These are phyloP conservation scores for Ceriagrion tenellum DNA, from an alignment of 2,888 invertebrate species.

Conservation along the genomic window DNA sequence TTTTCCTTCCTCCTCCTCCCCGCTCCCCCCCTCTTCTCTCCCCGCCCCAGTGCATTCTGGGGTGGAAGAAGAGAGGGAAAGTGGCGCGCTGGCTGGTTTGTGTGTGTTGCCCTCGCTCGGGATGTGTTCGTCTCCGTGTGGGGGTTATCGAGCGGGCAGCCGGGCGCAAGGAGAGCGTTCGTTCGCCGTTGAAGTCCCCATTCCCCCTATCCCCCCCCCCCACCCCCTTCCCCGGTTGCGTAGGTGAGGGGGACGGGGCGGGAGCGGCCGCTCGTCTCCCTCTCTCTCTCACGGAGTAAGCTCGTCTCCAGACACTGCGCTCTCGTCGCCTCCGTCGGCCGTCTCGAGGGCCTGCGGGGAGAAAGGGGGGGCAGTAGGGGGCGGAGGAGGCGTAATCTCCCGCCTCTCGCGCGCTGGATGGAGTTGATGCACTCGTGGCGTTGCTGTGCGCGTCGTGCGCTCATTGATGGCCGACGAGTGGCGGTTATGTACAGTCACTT, in stretches of 20 bases:
- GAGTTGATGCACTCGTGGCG: not conserved
- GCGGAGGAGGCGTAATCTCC: no score
- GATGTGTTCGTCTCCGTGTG: not conserved
- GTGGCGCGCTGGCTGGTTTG: not conserved
- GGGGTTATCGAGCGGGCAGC: slow-evolving; percentile 62
- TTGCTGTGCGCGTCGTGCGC: not conserved
- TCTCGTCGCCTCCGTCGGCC: not conserved
- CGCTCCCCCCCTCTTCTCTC: not conserved
- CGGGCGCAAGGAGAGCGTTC: not conserved
- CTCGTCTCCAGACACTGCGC: slow-evolving; percentile 1
- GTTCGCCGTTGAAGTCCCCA: not conserved
- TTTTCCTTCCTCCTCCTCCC: not conserved
- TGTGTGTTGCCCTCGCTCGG: not conserved
- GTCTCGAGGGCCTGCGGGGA: not conserved
- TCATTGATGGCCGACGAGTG: not conserved
- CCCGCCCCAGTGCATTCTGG: slow-evolving; percentile 38
- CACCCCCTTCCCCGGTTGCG: not conserved
- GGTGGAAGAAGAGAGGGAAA: slow-evolving; percentile 62
- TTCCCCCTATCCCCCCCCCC: not conserved
- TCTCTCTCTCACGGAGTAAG: not conserved
- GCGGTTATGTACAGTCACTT: no score
- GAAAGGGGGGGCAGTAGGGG: no score
- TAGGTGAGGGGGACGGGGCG: not conserved
- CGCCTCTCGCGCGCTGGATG: no score
- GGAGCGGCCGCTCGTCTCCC: not conserved